phyloP scores from a whole-genome alignment of 2,888 invertebrate species.

The Pachymerium ferrugineum region DNA sequence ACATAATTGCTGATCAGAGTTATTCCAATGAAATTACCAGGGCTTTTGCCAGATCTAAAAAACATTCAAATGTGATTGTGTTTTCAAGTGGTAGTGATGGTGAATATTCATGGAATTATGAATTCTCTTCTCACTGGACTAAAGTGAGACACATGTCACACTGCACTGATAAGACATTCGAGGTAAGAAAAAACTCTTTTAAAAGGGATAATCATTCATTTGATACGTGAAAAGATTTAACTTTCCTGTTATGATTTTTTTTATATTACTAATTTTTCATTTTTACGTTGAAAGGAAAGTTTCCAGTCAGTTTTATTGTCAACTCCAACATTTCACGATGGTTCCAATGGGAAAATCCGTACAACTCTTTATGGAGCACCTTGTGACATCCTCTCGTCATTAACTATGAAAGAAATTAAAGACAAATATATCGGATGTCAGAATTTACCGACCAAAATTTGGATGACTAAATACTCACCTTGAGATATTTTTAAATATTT shows the following conservation, averaged over 20 bases:
- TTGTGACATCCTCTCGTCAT: slow-evolving; percentile 49
- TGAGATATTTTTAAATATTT: too few relatives aligned
- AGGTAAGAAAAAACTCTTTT: slow-evolving; percentile 41
- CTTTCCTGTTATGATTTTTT: too few relatives aligned
- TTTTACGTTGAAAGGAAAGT: slow-evolving; percentile 39
- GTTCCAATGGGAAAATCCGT: slow-evolving; percentile 43
- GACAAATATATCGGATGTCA: slow-evolving; percentile 51
- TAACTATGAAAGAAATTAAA: slow-evolving; percentile 46
- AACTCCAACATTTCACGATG: slow-evolving; percentile 45
- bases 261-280: neutral
- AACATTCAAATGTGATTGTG: slow-evolving; percentile 46
- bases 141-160: slow-evolving; percentile 43
- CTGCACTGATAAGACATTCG: slow-evolving; percentile 45
- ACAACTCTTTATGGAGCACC: slow-evolving; percentile 51
- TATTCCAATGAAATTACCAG: slow-evolving; percentile 48
- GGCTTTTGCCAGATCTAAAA: slow-evolving; percentile 43
- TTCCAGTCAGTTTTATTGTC: slow-evolving; percentile 44
- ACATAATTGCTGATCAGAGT: slow-evolving; percentile 52
- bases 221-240: neutral
- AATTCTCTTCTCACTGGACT: slow-evolving; percentile 47
- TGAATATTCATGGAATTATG: slow-evolving; percentile 46
- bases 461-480: slow-evolving; percentile 43
- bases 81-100: slow-evolving; percentile 45
- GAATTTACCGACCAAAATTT: slow-evolving; percentile 50
- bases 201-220: neutral